Evolutionary conservation across 2,888 invertebrate species (phyloP), one percentile per base, ranked within the genome.

Genomic region (Xylocampa areola): DNA sequence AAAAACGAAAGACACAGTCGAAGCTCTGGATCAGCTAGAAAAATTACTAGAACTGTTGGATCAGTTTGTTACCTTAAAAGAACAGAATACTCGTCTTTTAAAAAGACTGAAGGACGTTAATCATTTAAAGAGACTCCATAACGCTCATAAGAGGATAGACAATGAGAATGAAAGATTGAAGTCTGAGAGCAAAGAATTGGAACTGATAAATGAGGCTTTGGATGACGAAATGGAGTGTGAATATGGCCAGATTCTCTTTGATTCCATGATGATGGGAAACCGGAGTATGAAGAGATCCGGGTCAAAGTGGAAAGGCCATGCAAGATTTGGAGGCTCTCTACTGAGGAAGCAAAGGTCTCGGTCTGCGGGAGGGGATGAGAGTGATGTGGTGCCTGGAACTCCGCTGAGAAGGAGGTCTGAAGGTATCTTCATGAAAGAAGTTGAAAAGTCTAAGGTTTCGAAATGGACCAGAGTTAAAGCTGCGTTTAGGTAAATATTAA

Each of bases 391-490:
- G 4, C 88, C 89, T 0, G 89, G 89, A 0, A 88, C 91, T 8
- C 92, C 92, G 1, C 50, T 92, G 14, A 82, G 94, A 60, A 85
- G 90, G 66, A 86, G 87, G 45, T 93, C 91, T 6, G 94, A 91
- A 58, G 91, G 90, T 0, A 73, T 93, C 2, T 91, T 90, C 40
- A 69, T 82, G 39, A 94, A 93, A 52, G 92, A 92, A 70, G 90
- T 92, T 0, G 94, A 94, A 13, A 94, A 93, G 51, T 94, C 96
- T 0, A 96, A 96, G 80, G 95, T 96, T 41, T 97, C 97, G 0
- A 98, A 98, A 82, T 98, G 98, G 98, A 97, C 97, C 0, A 96
- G 96, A 89, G 98, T 98, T 7, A 98, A 98, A 86, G 97, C 97
- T 37, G 98, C 98, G 10, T 97, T 97, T 79, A 97, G 96, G 86